Evolutionary conservation across 1,140 invertebrate species (phyloP).

Genomic region (Solen grandis): DNA sequence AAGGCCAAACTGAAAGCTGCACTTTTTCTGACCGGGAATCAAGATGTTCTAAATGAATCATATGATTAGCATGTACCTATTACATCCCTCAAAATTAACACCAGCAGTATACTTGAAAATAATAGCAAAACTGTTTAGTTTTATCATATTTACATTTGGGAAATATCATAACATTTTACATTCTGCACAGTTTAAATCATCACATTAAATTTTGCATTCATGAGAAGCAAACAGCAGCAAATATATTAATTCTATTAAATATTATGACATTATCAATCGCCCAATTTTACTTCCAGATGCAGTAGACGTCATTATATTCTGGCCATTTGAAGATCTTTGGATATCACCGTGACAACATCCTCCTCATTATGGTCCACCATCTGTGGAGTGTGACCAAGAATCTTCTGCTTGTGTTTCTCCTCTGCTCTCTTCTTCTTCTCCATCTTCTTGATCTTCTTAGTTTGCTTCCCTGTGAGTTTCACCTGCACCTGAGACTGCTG

Average conservation of each 20-base stretch:
- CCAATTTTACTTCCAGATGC: too few relatives aligned
- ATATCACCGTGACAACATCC: constrained; percentile 59
- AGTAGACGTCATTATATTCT: constrained; percentile 19
- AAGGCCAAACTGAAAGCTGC: too few relatives aligned
- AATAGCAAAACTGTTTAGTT: too few relatives aligned
- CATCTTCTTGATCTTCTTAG: constrained; percentile 71
- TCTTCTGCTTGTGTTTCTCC: constrained; percentile 68
- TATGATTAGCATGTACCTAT: too few relatives aligned
- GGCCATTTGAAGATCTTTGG: constrained; percentile 57
- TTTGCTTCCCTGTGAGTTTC: constrained; percentile 59
- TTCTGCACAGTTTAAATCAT: background rate
- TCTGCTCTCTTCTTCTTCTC: constrained; percentile 76
- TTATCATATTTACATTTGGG: background rate
- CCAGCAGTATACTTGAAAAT: too few relatives aligned
- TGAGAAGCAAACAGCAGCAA: background rate
- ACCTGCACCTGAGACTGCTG: too few relatives aligned
- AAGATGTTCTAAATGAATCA: too few relatives aligned
- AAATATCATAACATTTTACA: background rate
- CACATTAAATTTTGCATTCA: background rate
- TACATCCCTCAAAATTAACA: too few relatives aligned
- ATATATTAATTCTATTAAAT: background rate
- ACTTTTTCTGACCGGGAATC: too few relatives aligned
- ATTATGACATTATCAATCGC: background rate
- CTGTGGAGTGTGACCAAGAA: constrained; percentile 55
- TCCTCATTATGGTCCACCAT: constrained; percentile 48